phyloP scores from a whole-genome alignment of 2,888 invertebrate genomes.

The Xanthorhoe spadicearia region DNA sequence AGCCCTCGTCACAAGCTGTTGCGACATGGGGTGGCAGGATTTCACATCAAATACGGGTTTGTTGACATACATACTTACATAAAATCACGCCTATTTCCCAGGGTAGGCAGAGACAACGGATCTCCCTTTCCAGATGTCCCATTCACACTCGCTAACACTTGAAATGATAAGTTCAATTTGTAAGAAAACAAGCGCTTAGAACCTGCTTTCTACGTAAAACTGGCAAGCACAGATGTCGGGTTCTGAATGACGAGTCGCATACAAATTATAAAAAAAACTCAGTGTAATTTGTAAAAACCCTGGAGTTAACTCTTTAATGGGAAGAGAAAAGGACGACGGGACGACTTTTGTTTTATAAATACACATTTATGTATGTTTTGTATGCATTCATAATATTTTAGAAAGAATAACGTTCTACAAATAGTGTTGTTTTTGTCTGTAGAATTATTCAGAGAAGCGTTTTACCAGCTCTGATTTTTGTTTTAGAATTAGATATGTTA shows the following conservation, averaged over 20 bases:
- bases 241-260: slow-evolving; percentile 30
- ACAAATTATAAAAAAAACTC: slow-evolving; percentile 30
- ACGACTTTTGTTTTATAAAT: slow-evolving; percentile 23
- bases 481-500: too few relatives aligned
- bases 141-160: too few relatives aligned
- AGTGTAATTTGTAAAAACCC: slow-evolving; percentile 22
- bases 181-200: neutral
- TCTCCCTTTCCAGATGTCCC: too few relatives aligned
- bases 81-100: too few relatives aligned
- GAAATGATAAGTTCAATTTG: neutral
- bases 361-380: slow-evolving; percentile 15
- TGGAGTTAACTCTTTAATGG: slow-evolving; percentile 21
- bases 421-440: too few relatives aligned
- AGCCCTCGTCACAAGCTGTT: slow-evolving; percentile 23
- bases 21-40: slow-evolving; percentile 14
- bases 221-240: slow-evolving; percentile 17
- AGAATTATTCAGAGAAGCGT: too few relatives aligned
- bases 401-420: too few relatives aligned
- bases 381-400: slow-evolving; percentile 7
- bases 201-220: slow-evolving; percentile 16
- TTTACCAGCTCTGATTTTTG: too few relatives aligned
- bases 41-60: slow-evolving; percentile 11
- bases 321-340: slow-evolving; percentile 18
- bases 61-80: too few relatives aligned
- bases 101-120: too few relatives aligned